Evolutionary conservation across 2,888 invertebrate species (phyloP).

Genomic region (Hydrotaea cyrtoneurina): DNA sequence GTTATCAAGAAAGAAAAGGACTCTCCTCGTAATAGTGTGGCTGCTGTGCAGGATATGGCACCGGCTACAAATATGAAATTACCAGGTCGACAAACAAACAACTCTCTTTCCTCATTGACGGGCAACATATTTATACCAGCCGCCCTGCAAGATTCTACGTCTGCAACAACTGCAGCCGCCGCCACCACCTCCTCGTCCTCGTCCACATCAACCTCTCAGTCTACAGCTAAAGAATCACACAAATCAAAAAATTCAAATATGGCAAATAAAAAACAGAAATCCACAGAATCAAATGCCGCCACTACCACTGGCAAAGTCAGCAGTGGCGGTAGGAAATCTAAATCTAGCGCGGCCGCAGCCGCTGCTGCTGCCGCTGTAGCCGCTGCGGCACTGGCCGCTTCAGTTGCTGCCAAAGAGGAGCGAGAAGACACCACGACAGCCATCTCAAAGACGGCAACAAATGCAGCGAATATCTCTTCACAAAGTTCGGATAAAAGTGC

Average conservation of each 20-base stretch:
- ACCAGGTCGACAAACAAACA: slow-evolving; percentile 91
- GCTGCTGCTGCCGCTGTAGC: slow-evolving; percentile 7
- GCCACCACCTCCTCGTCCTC: slow-evolving; percentile 51
- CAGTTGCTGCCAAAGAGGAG: slow-evolving; percentile 42
- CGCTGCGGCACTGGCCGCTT: slow-evolving; percentile 30
- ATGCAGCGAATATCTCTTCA: slow-evolving; percentile 59
- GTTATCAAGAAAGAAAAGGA: slow-evolving; percentile 62
- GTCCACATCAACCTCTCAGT: slow-evolving; percentile 37
- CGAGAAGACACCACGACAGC: slow-evolving; percentile 43
- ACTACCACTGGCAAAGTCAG: slow-evolving; percentile 23
- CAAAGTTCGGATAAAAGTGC: slow-evolving; percentile 76
- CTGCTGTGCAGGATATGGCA: slow-evolving; percentile 75
- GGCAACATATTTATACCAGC: slow-evolving; percentile 89
- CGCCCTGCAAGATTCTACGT: slow-evolving; percentile 70
- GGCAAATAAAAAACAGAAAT: slow-evolving; percentile 63
- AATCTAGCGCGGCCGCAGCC: slow-evolving; percentile 45
- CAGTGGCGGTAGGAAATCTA: slow-evolving; percentile 11
- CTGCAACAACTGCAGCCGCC: slow-evolving; percentile 52
- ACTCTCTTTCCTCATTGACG: slow-evolving; percentile 91
- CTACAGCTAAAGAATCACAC: slow-evolving; percentile 54
- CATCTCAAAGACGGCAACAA: slow-evolving; percentile 25
- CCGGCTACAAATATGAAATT: slow-evolving; percentile 80
- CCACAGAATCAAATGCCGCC: slow-evolving; percentile 45
- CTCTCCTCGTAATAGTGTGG: neutral
- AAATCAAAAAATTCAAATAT: slow-evolving; percentile 62